Percentiles rank a stretch among this genome's conserved stretches.
These are phyloP conservation scores for Galerucella calmariensis DNA, from an alignment of 2,888 invertebrate species.

Conservation along the genomic window DNA sequence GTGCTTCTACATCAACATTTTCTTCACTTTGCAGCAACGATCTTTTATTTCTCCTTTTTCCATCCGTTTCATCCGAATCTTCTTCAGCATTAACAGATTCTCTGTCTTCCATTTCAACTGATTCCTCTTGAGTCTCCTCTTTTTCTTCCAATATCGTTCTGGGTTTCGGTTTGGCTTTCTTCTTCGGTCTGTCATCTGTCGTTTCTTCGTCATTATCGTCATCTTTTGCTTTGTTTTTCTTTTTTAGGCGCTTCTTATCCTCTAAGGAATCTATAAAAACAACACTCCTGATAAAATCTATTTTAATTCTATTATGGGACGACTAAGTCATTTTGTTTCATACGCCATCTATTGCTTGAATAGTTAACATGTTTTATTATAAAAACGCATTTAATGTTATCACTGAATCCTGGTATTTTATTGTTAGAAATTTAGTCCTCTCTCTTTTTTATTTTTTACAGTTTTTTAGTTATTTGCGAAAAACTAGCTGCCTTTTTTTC, in stretches of 20 bases:
- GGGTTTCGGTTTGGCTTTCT: neutral
- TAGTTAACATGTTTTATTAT: no score
- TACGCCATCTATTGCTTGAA: no score
- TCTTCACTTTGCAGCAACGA: constrained; percentile 40
- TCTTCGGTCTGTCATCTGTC: neutral
- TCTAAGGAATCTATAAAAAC: neutral
- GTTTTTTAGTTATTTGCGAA: neutral
- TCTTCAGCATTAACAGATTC: constrained; percentile 26
- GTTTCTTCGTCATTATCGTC: neutral
- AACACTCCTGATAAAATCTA: no score
- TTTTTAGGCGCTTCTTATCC: neutral
- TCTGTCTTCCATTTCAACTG: neutral
- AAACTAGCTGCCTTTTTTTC: no score
- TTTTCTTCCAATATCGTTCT: neutral
- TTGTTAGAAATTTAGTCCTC: no score
- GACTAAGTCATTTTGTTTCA: no score
- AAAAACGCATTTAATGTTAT: no score
- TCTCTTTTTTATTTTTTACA: no score
- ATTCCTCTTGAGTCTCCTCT: constrained; percentile 7
- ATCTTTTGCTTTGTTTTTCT: neutral
- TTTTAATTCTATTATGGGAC: no score
- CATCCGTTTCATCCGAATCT: constrained; percentile 31
- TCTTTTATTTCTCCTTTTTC: constrained; percentile 24
- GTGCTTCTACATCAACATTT: constrained; percentile 37
- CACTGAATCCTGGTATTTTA: no score